Conservation (phyloP, 2,797 vertebrate genomes). For the Peromyscus nudipes region DNA sequence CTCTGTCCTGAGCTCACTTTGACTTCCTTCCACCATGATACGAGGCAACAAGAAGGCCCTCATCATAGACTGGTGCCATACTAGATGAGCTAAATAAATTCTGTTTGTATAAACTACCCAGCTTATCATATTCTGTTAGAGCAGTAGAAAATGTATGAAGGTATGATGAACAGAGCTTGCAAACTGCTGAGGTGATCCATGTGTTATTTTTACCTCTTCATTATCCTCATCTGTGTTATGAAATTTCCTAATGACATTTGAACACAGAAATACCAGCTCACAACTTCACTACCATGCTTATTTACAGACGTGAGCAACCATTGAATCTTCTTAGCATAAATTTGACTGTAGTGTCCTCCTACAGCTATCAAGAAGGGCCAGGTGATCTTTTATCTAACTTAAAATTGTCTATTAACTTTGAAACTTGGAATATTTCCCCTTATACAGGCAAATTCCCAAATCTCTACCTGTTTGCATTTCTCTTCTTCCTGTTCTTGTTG, state of each 20-base stretch:
- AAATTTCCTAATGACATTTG: neutral
- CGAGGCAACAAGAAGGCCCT: neutral
- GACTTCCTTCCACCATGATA: neutral
- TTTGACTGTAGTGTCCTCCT: neutral
- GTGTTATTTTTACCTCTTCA: neutral
- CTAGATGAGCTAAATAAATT: neutral
- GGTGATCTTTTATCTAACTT: neutral
- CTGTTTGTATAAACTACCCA: neutral
- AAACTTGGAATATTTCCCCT: neutral
- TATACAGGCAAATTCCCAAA: neutral
- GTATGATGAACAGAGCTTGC: neutral
- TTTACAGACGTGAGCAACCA: neutral
- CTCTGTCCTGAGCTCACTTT: neutral
- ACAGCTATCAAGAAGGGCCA: neutral
- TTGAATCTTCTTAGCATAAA: neutral
- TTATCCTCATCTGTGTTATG: slow-evolving; percentile 5
- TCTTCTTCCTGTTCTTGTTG: neutral
- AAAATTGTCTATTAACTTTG: neutral
- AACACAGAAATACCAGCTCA: neutral
- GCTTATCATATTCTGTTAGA: neutral
- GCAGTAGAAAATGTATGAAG: neutral
- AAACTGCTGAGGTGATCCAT: neutral
- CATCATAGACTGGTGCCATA: neutral
- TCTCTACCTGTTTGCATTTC: neutral
- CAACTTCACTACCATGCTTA: neutral